Evolutionary conservation across 1,140 invertebrate genomes (phyloP), one percentile per base, ranked within the genome.

Genomic region (Leptinotarsa undecemlineata): DNA sequence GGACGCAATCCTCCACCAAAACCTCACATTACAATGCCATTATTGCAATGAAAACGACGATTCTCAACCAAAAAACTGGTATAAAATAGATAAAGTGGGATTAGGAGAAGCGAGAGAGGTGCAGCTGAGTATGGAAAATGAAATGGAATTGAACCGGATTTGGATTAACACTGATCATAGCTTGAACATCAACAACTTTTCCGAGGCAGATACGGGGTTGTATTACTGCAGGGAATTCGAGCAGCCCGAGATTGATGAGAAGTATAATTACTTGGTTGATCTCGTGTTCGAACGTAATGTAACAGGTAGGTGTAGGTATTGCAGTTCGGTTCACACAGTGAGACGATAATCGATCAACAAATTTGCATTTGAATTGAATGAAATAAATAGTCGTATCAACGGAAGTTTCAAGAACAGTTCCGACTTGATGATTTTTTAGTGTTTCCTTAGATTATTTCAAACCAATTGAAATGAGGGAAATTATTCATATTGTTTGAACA

Each of bases 241-340:
- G 47, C 86, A 84, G 4, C 78, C 86, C 73, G 84, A 88, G 69
- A 47, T 61, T n/a, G 82, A 86, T 71, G 83, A 87, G 33, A 87
- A 87, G 81, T 88, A 83, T 73, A 88, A 88, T 81, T 89, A 87
- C 71, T 86, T 85, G 68, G 74, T 89, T 13, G 88, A 89, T 81
- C 23, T 79, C 5, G 71, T 79, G 14, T 64, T 23, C 15, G 63
- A 64, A n/a, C 17, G 20, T 64, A 68, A 33, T 13, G 19, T 68
- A n/a, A 48, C 67, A 42, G 67, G 67, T 68, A 47, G 5, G n/a
- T 17, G 67, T 68, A 47, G 17, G n/a, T 17, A 47, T 68, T 68
- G 15, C 5, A 11, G 23, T 66, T 66, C 15, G n/a, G 15, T 20
- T 15, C 23, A 20, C 64, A 26, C 6, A 15, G n/a, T 61, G 60